Percentiles rank a stretch among this genome's conserved stretches.
Evolutionary conservation across 2,888 invertebrate species (phyloP).

Genomic region (Agonopterix subpropinquella): DNA sequence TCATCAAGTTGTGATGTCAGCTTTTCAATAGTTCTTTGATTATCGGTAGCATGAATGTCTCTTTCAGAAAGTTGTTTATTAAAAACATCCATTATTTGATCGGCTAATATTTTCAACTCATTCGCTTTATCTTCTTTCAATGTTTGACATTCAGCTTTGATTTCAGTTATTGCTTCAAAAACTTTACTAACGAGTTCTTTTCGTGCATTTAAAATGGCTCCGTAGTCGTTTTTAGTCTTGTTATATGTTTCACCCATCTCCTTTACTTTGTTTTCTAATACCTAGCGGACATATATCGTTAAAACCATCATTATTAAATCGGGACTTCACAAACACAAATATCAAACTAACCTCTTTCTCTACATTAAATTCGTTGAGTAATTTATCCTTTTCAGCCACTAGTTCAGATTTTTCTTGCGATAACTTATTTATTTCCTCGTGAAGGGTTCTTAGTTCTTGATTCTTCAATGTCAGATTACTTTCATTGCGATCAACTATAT

Average conservation of each 20-base stretch:
- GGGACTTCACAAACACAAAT: slow-evolving; percentile 25
- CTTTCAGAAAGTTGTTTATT: slow-evolving; percentile 27
- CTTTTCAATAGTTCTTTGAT: slow-evolving; percentile 26
- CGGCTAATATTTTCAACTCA: slow-evolving; percentile 34
- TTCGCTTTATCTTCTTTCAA: slow-evolving; percentile 30
- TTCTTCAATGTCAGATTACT: slow-evolving; percentile 40
- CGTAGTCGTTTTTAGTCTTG: slow-evolving; percentile 23
- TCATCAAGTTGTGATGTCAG: slow-evolving; percentile 35
- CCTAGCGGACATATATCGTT: slow-evolving; percentile 36
- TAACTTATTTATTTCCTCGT: slow-evolving; percentile 35
- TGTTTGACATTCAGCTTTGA: slow-evolving; percentile 29
- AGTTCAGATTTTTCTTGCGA: slow-evolving; percentile 23
- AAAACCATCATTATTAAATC: slow-evolving; percentile 13
- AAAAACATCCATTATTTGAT: slow-evolving; percentile 30
- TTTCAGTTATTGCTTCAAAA: slow-evolving; percentile 29
- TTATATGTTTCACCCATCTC: slow-evolving; percentile 28
- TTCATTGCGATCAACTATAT: slow-evolving; percentile 33
- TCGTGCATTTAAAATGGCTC: slow-evolving; percentile 27
- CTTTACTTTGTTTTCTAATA: slow-evolving; percentile 34
- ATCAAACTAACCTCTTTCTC: slow-evolving; percentile 54
- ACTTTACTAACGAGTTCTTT: slow-evolving; percentile 24
- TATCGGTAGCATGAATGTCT: slow-evolving; percentile 27
- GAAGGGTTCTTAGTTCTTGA: slow-evolving; percentile 40
- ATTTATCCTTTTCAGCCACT: slow-evolving; percentile 27
- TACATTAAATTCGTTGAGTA: slow-evolving; percentile 22